Evolutionary conservation across 2,113 vertebrate genomes (phyloP).

Genomic region (Oplegnathus fasciatus): DNA sequence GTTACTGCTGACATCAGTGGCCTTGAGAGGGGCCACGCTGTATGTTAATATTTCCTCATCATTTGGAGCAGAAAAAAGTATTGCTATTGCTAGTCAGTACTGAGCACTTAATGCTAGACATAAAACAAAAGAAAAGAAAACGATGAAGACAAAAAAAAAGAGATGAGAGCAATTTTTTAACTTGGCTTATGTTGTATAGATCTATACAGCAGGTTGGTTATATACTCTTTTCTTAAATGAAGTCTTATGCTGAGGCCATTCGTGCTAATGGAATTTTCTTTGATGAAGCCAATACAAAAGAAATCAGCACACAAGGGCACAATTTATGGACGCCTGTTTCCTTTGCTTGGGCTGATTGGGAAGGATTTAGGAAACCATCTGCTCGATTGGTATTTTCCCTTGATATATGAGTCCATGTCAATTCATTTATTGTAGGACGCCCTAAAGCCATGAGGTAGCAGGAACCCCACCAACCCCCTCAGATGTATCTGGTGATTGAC

Average conservation of each 20-base stretch:
- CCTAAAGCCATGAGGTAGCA: constrained; percentile 26
- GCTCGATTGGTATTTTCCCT: constrained; percentile 46
- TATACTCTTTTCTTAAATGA: constrained; percentile 22
- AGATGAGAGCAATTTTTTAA: not conserved
- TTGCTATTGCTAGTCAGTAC: not conserved
- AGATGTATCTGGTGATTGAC: constrained; percentile 42
- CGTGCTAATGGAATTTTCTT: constrained; percentile 52
- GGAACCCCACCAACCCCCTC: not conserved
- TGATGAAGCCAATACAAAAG: constrained; percentile 53
- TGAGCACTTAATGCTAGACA: not conserved
- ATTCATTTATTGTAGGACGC: constrained; percentile 36
- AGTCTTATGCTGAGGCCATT: constrained; percentile 4
- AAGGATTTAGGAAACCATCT: constrained; percentile 51
- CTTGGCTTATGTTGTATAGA: constrained; percentile 19
- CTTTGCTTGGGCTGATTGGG: constrained; percentile 18
- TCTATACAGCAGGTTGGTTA: not conserved
- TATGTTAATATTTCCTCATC: not conserved
- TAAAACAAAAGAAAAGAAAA: not conserved
- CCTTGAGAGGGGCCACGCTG: no score
- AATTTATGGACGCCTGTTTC: constrained; percentile 35
- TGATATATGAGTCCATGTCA: constrained; percentile 56
- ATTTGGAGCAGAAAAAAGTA: not conserved
- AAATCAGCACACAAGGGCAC: constrained; percentile 8
- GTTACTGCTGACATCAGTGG: no score
- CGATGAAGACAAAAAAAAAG: not conserved